Conservation (phyloP, 64 coral and sea anemone species). For the Exaiptasia diaphana region DNA sequence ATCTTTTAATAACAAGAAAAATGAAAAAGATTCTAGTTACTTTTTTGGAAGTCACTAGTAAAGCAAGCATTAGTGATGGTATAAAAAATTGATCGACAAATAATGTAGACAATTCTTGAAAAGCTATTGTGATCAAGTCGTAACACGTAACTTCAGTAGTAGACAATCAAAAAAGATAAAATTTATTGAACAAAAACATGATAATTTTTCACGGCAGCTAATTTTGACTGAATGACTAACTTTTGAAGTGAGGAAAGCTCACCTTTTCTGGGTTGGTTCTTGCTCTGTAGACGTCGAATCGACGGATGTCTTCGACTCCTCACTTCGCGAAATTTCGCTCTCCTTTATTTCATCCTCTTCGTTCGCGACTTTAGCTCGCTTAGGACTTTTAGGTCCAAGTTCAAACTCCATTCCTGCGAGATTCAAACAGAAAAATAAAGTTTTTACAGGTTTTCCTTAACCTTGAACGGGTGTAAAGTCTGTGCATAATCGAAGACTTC, state of each 20-base stretch:
- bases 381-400: conserved; percentile 35
- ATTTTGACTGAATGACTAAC: too few species aligned
- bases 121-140: too few species aligned
- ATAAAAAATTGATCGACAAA: conserved; percentile 4
- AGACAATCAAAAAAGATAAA: too few species aligned
- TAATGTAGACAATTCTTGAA: background rate
- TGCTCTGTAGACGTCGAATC: conserved; percentile 5
- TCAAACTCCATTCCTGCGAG: conserved; percentile 54
- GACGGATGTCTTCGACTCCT: conserved; percentile 2
- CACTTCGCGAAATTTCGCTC: background rate
- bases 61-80: background rate
- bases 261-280: background rate
- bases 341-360: background rate
- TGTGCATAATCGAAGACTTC: conserved; percentile 58
- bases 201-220: too few species aligned
- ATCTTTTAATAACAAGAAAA: too few species aligned
- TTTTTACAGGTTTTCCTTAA: background rate
- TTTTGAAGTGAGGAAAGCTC: too few species aligned
- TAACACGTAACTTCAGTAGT: too few species aligned
- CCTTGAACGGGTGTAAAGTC: conserved; percentile 14
- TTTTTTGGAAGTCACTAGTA: background rate
- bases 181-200: too few species aligned
- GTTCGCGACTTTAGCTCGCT: conserved; percentile 13
- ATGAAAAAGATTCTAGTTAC: background rate
- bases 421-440: background rate